These are phyloP conservation scores for Gobionotothen gibberifrons DNA, from an alignment of 2,797 vertebrate species.

Conservation along the genomic window DNA sequence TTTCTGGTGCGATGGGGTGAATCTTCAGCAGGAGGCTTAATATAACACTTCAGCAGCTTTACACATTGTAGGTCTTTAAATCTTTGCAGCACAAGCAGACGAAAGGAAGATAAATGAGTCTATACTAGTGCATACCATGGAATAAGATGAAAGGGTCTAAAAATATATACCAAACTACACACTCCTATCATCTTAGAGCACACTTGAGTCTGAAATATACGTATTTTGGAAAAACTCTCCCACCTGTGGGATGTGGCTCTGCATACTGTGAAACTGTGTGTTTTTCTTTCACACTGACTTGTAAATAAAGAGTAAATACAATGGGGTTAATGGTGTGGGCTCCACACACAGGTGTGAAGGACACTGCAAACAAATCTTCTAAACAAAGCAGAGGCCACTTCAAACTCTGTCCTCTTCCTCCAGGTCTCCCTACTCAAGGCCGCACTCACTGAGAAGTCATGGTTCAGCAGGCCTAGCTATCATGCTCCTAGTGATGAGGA, in stretches of 20 bases:
- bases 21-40: constrained; percentile 26
- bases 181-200: neutral
- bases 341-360: constrained; percentile 67
- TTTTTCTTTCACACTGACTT: constrained; percentile 69
- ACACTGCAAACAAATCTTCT: constrained; percentile 27
- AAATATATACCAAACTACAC: neutral
- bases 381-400: constrained; percentile 57
- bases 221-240: constrained; percentile 30
- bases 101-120: constrained; percentile 11
- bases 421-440: neutral
- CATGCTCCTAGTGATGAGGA: neutral
- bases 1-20: constrained; percentile 26
- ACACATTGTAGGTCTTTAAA: constrained; percentile 22
- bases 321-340: constrained; percentile 44
- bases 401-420: constrained; percentile 31
- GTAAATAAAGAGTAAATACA: constrained; percentile 75
- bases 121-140: constrained; percentile 18
- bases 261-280: constrained; percentile 41
- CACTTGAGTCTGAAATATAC: neutral
- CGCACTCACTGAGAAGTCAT: neutral
- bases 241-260: constrained; percentile 44
- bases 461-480: neutral
- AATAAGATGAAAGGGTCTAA: constrained; percentile 35
- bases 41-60: constrained; percentile 26
- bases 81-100: neutral